Base-by-base conservation (phyloP, 2,797 vertebrate genomes). In the Chanos chanos region DNA sequence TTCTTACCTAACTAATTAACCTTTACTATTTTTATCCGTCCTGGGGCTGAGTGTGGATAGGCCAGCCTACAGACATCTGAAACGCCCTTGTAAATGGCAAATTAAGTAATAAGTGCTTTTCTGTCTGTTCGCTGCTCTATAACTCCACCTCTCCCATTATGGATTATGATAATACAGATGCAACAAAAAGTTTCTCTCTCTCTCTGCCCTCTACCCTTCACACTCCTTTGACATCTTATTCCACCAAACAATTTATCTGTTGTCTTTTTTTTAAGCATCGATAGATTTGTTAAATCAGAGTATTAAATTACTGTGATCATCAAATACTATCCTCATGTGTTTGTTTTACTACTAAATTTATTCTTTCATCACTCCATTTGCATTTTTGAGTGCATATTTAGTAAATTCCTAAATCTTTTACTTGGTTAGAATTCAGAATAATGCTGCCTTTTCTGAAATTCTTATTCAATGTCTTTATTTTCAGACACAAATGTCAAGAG, bases 1-100 rank as follows among this genome's bases (percentile, higher is more conserved):
- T 94, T 94, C 95, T 80, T 84, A 77, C 80, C 88, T 90, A 91
- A 89, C 92, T 94, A 92, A 96, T 94, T 91, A 94, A 94, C 91
- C 89, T 89, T 86, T 90, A 88, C 94, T 94, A 91, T 94, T 94
- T 95, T 92, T 94, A 92, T 87, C 71, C 79, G 70, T 78, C 77
- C 72, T 49, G 76, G 64, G 80, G 50, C 68, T 51, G 31, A 27
- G 60, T 60, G 53, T 45, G 74, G 58, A 64, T 64, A 73, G 77
- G 75, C 37, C 54, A 71, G 51, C 69, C 70, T 54, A 24, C 55
- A 70, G 68, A 76, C 79, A 72, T 78, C 53, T 73, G 75, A 72
- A 71, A 77, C 68, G 79, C 72, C 75, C 82, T 77, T 79, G 77
- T 73, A 81, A 81, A 83, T 73, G 74, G 49, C 68, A 80, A 84